Percentiles rank a stretch among this genome's conserved stretches.
Conservation (phyloP, 2,888 invertebrate species). For the Axea sp. region DNA sequence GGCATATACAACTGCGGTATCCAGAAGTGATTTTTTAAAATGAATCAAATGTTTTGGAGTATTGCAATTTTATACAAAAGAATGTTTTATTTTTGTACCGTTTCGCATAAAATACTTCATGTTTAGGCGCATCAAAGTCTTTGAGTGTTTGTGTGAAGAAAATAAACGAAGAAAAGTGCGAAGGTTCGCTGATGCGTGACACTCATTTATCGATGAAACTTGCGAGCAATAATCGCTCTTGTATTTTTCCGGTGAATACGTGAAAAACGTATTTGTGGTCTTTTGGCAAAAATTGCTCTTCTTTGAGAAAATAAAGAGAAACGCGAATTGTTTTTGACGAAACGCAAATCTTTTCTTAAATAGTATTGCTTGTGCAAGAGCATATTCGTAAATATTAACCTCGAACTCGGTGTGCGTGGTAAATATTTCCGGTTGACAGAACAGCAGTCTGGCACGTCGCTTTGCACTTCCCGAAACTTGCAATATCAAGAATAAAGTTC, state of each 20-base stretch:
- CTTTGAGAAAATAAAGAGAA: neutral
- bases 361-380: constrained; percentile 18
- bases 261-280: too few species aligned
- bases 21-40: too few species aligned
- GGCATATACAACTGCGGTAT: too few species aligned
- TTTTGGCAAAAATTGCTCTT: too few species aligned
- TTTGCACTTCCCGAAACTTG: constrained; percentile 51
- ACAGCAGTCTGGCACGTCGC: constrained; percentile 37
- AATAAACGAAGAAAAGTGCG: constrained; percentile 1
- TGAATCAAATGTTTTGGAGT: too few species aligned
- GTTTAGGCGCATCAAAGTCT: too few species aligned
- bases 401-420: constrained; percentile 36
- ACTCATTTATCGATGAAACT: constrained; percentile 1
- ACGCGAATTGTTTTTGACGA: constrained; percentile 3
- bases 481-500: constrained; percentile 21
- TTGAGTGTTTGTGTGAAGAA: too few species aligned
- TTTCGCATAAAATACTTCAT: too few species aligned
- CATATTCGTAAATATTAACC: constrained; percentile 33
- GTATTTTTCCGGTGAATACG: too few species aligned
- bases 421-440: constrained; percentile 47
- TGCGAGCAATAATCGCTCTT: too few species aligned
- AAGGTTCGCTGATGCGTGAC: constrained; percentile 1
- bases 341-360: constrained; percentile 40
- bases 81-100: too few species aligned
- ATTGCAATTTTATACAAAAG: too few species aligned